A percentile compares a stretch with the other conserved stretches of the same genome.
Conservation (phyloP, 1,140 invertebrate genomes). For the Ceratitis capitata region DNA sequence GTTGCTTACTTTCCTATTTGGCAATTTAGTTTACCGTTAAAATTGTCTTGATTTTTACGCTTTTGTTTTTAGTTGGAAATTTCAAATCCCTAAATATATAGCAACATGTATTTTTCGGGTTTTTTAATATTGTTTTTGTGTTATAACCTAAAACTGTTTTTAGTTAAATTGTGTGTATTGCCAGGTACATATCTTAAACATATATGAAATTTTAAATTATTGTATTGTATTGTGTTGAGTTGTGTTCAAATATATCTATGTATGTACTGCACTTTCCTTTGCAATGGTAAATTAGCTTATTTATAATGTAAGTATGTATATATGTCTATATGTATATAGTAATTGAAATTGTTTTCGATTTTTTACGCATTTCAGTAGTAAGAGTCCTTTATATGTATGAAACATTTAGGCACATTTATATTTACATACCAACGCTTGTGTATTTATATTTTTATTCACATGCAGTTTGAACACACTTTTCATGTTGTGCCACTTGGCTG, state of each 20-base stretch:
- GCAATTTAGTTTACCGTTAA: neutral
- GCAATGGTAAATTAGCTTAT: neutral
- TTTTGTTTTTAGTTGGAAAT: too few relatives aligned
- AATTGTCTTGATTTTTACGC: neutral
- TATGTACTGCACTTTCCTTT: neutral
- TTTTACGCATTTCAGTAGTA: neutral
- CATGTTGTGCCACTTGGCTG: too few relatives aligned
- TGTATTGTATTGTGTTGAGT: too few relatives aligned
- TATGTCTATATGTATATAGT: neutral
- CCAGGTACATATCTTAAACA: neutral
- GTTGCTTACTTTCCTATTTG: neutral
- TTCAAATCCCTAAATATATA: too few relatives aligned
- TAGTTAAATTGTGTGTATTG: neutral
- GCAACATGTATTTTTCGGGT: neutral
- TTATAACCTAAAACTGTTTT: too few relatives aligned
- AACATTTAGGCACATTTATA: neutral
- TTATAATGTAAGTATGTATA: neutral
- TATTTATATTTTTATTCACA: neutral
- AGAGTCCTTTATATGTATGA: too few relatives aligned
- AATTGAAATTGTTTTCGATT: neutral
- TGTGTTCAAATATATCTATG: too few relatives aligned
- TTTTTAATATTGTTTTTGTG: neutral
- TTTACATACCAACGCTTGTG: neutral
- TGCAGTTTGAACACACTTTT: neutral
- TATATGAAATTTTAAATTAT: too few relatives aligned